Base-by-base conservation (phyloP, 2,113 vertebrate species). In the Brevimyrus niger region DNA sequence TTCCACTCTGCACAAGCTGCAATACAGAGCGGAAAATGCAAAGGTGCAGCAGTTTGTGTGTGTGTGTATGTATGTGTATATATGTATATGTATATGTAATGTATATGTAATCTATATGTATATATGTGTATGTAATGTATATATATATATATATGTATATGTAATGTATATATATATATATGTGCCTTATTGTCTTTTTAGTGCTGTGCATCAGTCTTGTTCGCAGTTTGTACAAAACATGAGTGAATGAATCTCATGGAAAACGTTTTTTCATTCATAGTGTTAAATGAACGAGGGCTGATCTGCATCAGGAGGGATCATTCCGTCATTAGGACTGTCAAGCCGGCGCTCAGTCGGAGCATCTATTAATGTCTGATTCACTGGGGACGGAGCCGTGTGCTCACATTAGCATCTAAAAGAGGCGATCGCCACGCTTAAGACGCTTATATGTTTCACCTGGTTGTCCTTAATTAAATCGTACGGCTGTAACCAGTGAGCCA, bases 391-490 rank as follows among this genome's bases (percentile, higher is more conserved):
- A 88, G 5, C 58, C 13, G 13, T 85, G 61, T 84, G 48, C 21
- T 73, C 61, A 65, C 48, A 88, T 88, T 87, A 88, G 55, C 86
- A 91, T 88, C 55, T 86, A 88, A 87, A 89, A 91, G 3, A 85
- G 55, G 53, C 0, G 17, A 23, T 58, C 76, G 42, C 80, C 73
- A 76, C 15, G 21, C 65, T 61, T 50, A 65, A 83, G 84, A 58
- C 19, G 21, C 86, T 17, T 50, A 51, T 42, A 35, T 50, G 11
- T 83, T 48, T 89, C 53, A 58, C 90, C 50, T 58, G 87, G 83
- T 87, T 89, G n/a, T 82, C 53, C 80, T 90, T 88, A 55, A 88
- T 89, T 89, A 91, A 89, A 84, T 83, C 15, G 5, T 84, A 65
- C n/a, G 48, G 69, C 44, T 87, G 55, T 53, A 42, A 87, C n/a